These are phyloP conservation scores for Camelus bactrianus DNA, from an alignment of 2,113 vertebrate genomes.

Conservation along the genomic window DNA sequence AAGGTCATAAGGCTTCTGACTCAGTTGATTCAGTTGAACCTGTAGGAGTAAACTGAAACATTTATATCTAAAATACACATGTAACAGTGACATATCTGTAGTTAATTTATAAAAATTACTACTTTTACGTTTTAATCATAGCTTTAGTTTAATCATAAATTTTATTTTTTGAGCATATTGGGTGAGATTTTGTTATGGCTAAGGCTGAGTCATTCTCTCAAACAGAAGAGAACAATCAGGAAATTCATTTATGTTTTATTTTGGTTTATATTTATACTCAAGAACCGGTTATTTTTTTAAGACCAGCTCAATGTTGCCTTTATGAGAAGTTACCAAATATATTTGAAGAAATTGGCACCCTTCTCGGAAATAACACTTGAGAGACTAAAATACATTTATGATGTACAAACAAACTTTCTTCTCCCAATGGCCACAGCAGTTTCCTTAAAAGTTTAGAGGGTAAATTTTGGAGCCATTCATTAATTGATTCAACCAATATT, in stretches of 20 bases:
- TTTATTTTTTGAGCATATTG: conserved; percentile 22
- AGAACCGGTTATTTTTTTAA: conserved; percentile 24
- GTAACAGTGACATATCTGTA: background rate
- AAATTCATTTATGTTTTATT: conserved; percentile 45
- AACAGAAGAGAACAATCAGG: conserved; percentile 2
- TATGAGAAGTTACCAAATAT: conserved; percentile 29
- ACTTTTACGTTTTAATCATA: conserved; percentile 24
- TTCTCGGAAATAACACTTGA: conserved; percentile 48
- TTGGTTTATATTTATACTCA: conserved; percentile 44
- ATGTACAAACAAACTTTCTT: conserved; percentile 44
- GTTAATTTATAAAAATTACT: conserved; percentile 16
- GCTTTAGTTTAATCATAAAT: conserved; percentile 4
- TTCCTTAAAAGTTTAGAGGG: conserved; percentile 13
- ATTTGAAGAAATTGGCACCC: conserved; percentile 10
- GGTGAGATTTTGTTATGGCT: conserved; percentile 44
- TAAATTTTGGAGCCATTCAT: background rate
- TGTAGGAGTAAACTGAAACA: background rate
- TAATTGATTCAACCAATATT: background rate
- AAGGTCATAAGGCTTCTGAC: conserved; percentile 40
- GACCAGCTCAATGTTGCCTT: conserved; percentile 1
- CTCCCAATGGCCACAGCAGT: background rate
- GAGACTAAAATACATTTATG: conserved; percentile 26
- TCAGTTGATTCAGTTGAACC: background rate
- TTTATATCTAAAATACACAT: background rate
- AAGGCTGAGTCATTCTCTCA: conserved; percentile 63